Percentiles rank a stretch among this genome's conserved stretches.
Evolutionary conservation across 2,113 vertebrate species (phyloP).

Genomic region (Gymnorhina tibicen): DNA sequence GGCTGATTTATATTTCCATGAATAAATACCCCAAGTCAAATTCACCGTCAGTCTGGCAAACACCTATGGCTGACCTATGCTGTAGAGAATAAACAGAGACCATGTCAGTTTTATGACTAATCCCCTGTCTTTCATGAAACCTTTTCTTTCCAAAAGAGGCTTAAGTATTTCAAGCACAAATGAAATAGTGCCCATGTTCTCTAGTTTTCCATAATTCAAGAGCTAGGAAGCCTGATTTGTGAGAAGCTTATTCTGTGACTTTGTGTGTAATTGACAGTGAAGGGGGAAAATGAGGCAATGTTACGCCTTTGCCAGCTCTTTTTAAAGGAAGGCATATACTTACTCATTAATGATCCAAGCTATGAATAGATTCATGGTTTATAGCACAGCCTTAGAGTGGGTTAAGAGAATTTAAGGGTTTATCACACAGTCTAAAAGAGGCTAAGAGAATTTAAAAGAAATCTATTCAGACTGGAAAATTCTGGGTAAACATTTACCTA

Average conservation of each 20-base stretch:
- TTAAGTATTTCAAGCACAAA: background rate
- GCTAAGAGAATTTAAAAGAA: background rate
- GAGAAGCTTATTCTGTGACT: constrained; percentile 41
- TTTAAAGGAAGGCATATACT: background rate
- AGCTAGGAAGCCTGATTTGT: background rate
- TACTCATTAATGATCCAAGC: constrained; percentile 41
- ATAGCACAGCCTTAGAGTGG: background rate
- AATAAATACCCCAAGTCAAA: background rate
- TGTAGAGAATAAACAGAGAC: background rate
- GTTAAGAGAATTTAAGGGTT: constrained; percentile 9
- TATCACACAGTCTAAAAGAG: background rate
- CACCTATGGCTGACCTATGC: background rate
- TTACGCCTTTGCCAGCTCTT: constrained; percentile 10
- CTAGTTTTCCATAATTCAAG: constrained; percentile 36
- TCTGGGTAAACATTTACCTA: constrained; percentile 15
- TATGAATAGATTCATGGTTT: constrained; percentile 37
- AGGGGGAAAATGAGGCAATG: constrained; percentile 34
- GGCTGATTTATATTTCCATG: background rate
- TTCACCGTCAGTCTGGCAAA: background rate
- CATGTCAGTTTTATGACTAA: background rate
- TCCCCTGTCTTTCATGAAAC: background rate
- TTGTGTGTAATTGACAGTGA: constrained; percentile 51
- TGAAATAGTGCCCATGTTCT: background rate
- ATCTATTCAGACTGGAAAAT: background rate
- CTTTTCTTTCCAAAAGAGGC: constrained; percentile 11